Evolutionary conservation across 1,140 invertebrate species (phyloP).

Genomic region (Zaprionus africanus): DNA sequence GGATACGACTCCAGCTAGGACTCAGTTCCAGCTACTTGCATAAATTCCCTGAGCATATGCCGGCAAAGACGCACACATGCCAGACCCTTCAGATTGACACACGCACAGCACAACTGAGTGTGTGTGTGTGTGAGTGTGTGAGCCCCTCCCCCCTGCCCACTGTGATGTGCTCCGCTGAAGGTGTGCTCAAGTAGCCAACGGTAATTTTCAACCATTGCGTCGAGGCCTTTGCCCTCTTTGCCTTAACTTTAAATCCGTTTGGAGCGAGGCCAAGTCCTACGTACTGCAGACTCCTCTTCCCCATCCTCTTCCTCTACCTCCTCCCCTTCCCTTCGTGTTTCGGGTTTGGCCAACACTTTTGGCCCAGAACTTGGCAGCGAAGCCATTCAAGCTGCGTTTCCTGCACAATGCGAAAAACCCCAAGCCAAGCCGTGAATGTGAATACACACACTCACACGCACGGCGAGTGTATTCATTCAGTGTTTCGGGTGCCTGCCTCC

Average conservation of each 20-base stretch:
- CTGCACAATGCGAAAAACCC: conserved; percentile 21
- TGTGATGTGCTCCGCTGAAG: conserved; percentile 20
- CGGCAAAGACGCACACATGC: conserved; percentile 12
- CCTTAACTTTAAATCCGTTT: conserved; percentile 35
- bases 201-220: conserved; percentile 37
- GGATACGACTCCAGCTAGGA: neutral
- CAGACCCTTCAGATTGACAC: conserved; percentile 34
- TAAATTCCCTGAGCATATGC: conserved; percentile 65
- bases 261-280: conserved; percentile 23
- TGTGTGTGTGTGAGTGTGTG: conserved; percentile 17
- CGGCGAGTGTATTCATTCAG: conserved; percentile 5
- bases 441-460: neutral
- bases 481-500: neutral
- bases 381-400: conserved; percentile 28
- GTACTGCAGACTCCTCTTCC: neutral
- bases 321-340: neutral
- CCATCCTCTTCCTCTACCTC: too few relatives aligned
- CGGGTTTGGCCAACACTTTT: conserved; percentile 26
- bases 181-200: conserved; percentile 50
- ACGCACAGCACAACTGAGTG: conserved; percentile 49
- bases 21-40: conserved; percentile 31
- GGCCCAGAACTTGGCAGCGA: conserved; percentile 30
- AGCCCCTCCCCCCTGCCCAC: neutral
- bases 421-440: conserved; percentile 19
- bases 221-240: conserved; percentile 48